Evolutionary conservation across 2,888 invertebrate species (phyloP).

Genomic region (Drosophila mayaguana): DNA sequence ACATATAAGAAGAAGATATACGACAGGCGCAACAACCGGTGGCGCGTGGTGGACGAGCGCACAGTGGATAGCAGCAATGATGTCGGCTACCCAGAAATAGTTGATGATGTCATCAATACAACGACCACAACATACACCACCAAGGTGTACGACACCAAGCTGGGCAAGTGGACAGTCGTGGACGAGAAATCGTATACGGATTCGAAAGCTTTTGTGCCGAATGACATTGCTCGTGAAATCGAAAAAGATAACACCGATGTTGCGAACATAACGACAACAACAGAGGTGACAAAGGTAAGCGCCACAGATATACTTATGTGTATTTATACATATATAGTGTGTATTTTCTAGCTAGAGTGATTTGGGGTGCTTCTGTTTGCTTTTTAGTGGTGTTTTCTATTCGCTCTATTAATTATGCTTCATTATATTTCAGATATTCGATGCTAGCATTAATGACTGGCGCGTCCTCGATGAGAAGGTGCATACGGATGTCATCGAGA

Average conservation of each 20-base stretch:
- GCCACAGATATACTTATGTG: slow-evolving; percentile 4
- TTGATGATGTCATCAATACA: slow-evolving; percentile 85
- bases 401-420: slow-evolving; percentile 1
- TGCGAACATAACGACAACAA: slow-evolving; percentile 85
- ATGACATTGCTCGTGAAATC: slow-evolving; percentile 85
- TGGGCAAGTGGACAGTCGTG: slow-evolving; percentile 85
- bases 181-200: slow-evolving; percentile 85
- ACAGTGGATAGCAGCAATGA: slow-evolving; percentile 85
- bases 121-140: slow-evolving; percentile 85
- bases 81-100: slow-evolving; percentile 84
- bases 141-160: slow-evolving; percentile 85
- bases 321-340: no score
- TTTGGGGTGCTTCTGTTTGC: slow-evolving; percentile 16
- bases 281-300: slow-evolving; percentile 85
- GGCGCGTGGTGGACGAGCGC: slow-evolving; percentile 86
- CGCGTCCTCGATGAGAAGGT: slow-evolving; percentile 85
- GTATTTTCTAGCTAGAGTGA: neutral
- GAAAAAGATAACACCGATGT: slow-evolving; percentile 85
- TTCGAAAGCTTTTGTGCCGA: slow-evolving; percentile 84
- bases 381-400: slow-evolving; percentile 24
- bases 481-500: slow-evolving; percentile 85
- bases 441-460: slow-evolving; percentile 85
- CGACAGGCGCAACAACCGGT: slow-evolving; percentile 84
- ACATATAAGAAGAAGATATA: slow-evolving; percentile 85
- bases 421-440: slow-evolving; percentile 80